These are phyloP conservation scores for Rotaria sp. DNA, from an alignment of 2,888 invertebrate species.

Conservation along the genomic window DNA sequence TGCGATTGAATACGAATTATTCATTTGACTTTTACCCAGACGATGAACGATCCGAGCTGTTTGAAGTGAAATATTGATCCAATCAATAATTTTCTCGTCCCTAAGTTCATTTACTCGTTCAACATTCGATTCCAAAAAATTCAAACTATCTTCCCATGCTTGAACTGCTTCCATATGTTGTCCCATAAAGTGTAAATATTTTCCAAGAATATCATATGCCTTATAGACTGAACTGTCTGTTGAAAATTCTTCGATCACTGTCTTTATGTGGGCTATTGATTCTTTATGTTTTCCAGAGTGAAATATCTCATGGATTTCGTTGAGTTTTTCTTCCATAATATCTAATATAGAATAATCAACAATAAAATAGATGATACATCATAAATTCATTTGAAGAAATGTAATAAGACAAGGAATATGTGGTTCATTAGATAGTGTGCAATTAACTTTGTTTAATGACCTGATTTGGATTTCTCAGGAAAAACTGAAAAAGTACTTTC, in stretches of 20 bases:
- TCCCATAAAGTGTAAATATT: background rate
- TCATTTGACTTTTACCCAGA: background rate
- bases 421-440: no score
- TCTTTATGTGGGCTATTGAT: background rate
- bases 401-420: no score
- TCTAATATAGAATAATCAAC: background rate
- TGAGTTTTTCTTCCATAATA: background rate
- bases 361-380: no score
- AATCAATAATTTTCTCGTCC: background rate
- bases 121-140: background rate
- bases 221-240: background rate
- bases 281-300: background rate
- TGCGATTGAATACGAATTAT: background rate
- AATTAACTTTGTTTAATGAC: no score
- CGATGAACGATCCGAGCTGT: background rate
- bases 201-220: background rate
- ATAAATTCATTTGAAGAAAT: no score
- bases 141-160: background rate
- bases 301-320: background rate
- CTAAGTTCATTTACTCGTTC: background rate
- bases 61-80: background rate
- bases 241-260: background rate
- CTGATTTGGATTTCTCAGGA: no score
- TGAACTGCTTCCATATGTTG: background rate
- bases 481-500: no score